Percentiles rank a stretch among this genome's conserved stretches.
These are phyloP conservation scores for Aplodontia rufa DNA, from an alignment of 2,113 vertebrate genomes.

Conservation along the genomic window DNA sequence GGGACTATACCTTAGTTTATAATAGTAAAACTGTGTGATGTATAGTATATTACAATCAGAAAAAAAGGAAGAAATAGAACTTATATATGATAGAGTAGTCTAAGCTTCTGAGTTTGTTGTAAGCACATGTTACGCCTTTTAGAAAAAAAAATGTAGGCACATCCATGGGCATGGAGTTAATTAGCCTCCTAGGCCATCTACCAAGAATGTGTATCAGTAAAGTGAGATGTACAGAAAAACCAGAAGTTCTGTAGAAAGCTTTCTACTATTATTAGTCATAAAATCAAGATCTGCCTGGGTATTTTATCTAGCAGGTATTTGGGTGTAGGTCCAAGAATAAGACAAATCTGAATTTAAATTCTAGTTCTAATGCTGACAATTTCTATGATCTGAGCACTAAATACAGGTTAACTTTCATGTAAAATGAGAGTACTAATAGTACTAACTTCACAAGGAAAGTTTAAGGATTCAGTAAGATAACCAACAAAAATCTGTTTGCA, in stretches of 20 bases:
- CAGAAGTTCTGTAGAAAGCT: not conserved
- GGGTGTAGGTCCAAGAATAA: not conserved
- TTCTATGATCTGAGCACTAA: not conserved
- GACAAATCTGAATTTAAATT: not conserved
- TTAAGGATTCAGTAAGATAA: not conserved
- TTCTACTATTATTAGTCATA: not conserved
- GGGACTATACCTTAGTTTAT: too few species aligned
- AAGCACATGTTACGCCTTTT: not conserved
- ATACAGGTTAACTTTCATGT: not conserved
- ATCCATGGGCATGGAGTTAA: not conserved
- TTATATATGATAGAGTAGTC: too few species aligned
- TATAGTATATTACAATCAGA: too few species aligned
- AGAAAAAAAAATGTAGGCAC: not conserved
- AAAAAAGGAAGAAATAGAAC: too few species aligned
- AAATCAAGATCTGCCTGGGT: not conserved
- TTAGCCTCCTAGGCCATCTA: not conserved
- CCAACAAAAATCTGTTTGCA: not conserved
- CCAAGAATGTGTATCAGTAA: not conserved
- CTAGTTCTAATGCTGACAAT: not conserved
- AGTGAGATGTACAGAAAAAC: not conserved
- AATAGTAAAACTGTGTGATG: too few species aligned
- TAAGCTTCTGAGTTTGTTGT: too few species aligned
- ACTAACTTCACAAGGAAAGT: not conserved
- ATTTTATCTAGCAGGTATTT: not conserved
- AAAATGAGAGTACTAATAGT: not conserved